These are phyloP conservation scores for Hemicrepidius hirtus DNA, from an alignment of 2,888 invertebrate genomes.

Conservation along the genomic window DNA sequence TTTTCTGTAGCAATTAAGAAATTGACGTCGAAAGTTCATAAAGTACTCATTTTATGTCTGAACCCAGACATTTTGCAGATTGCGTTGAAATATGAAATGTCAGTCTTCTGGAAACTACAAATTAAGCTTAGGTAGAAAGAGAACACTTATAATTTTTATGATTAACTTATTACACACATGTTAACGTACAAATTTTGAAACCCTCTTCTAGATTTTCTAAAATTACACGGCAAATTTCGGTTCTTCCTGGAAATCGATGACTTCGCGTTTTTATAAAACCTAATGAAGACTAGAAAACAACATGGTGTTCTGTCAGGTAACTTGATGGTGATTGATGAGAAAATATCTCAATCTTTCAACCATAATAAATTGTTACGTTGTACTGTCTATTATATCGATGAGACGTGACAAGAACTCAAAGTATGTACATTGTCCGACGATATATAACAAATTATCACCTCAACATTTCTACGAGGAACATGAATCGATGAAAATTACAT, in stretches of 20 bases:
- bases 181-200: background rate
- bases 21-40: no score
- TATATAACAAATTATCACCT: conserved; percentile 8
- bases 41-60: no score
- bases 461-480: background rate
- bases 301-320: conserved; percentile 29
- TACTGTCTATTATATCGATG: conserved; percentile 24
- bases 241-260: conserved; percentile 2
- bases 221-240: background rate
- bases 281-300: conserved; percentile 29
- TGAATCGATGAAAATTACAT: background rate
- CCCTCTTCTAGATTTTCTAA: background rate
- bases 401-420: conserved; percentile 7
- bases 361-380: conserved; percentile 37
- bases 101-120: no score
- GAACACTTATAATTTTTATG: no score
- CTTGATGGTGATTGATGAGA: conserved; percentile 39
- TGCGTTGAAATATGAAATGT: no score
- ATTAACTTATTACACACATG: no score
- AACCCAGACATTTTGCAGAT: no score
- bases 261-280: conserved; percentile 5
- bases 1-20: no score
- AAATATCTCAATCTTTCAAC: conserved; percentile 42
- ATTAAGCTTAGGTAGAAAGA: no score
- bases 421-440: conserved; percentile 9